Conservation (phyloP, 2,888 invertebrate genomes). For the Scaptomyza polygonia region DNA sequence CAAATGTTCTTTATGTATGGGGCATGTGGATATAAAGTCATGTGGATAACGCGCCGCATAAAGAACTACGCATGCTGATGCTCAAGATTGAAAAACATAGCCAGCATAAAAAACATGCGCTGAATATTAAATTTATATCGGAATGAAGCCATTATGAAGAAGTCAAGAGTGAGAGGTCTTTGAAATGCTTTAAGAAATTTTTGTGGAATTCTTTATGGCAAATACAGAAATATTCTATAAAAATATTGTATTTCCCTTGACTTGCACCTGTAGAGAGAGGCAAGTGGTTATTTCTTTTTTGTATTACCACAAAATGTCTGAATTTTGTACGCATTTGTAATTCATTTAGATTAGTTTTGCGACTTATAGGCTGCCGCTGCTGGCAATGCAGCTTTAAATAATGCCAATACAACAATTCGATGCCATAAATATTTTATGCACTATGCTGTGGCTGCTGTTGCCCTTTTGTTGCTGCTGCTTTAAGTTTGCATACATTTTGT, state of each 20-base stretch:
- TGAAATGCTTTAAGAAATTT: neutral
- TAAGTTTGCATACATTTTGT: slow-evolving; percentile 77
- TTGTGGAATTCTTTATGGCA: neutral
- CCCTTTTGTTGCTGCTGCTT: slow-evolving; percentile 44
- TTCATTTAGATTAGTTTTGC: slow-evolving; percentile 44
- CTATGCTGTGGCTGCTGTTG: slow-evolving; percentile 36
- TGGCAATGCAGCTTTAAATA: slow-evolving; percentile 72
- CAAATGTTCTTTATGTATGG: slow-evolving; percentile 45
- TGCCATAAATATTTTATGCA: slow-evolving; percentile 80
- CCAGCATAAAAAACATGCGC: neutral
- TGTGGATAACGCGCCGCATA: slow-evolving; percentile 2
- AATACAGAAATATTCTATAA: neutral
- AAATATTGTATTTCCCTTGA: neutral
- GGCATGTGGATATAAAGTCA: slow-evolving; percentile 11
- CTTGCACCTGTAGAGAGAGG: slow-evolving; percentile 42
- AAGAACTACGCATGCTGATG: slow-evolving; percentile 1
- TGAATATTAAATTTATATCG: slow-evolving; percentile 4
- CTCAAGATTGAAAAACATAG: slow-evolving; percentile 20
- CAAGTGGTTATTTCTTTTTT: neutral
- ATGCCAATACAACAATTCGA: slow-evolving; percentile 71
- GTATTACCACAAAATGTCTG: slow-evolving; percentile 27
- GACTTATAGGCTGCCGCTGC: slow-evolving; percentile 66
- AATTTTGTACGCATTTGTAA: slow-evolving; percentile 55
- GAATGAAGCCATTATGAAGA: neutral
- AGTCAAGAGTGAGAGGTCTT: neutral